Conservation (phyloP, 2,113 vertebrate species). For the Puma concolor region DNA sequence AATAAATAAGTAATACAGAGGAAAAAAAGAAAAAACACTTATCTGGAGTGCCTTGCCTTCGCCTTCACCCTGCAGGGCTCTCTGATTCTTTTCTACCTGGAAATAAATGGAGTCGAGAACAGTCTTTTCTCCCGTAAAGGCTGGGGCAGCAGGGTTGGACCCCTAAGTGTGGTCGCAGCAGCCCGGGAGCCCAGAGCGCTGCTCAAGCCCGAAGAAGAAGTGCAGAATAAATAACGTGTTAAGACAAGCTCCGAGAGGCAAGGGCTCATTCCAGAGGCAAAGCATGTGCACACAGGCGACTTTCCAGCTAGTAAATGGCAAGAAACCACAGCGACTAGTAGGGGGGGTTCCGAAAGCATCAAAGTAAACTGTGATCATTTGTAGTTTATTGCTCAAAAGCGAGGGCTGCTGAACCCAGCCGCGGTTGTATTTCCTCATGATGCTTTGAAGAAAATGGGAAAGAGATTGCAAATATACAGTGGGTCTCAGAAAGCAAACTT, state of each 20-base stretch:
- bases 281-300: neutral
- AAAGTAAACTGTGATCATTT: conserved; percentile 68
- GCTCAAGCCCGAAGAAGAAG: conserved; percentile 49
- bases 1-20: conserved; percentile 91
- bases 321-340: neutral
- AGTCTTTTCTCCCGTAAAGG: conserved; percentile 77
- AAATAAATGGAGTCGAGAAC: conserved; percentile 83
- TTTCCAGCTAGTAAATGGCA: conserved; percentile 34
- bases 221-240: conserved; percentile 63
- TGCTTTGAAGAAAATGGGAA: conserved; percentile 73
- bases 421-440: conserved; percentile 50
- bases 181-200: conserved; percentile 64
- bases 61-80: conserved; percentile 78
- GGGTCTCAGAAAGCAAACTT: conserved; percentile 73
- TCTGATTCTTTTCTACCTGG: conserved; percentile 83
- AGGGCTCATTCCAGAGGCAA: conserved; percentile 49
- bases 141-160: conserved; percentile 73
- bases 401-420: conserved; percentile 58
- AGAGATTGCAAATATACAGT: conserved; percentile 55
- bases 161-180: conserved; percentile 53
- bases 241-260: neutral
- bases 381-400: conserved; percentile 69
- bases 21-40: conserved; percentile 83
- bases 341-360: conserved; percentile 60
- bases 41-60: conserved; percentile 84